Percentiles rank a stretch among this genome's conserved stretches.
Evolutionary conservation across 2,888 invertebrate species (phyloP).

Genomic region (Macrosoma leucophasiata): DNA sequence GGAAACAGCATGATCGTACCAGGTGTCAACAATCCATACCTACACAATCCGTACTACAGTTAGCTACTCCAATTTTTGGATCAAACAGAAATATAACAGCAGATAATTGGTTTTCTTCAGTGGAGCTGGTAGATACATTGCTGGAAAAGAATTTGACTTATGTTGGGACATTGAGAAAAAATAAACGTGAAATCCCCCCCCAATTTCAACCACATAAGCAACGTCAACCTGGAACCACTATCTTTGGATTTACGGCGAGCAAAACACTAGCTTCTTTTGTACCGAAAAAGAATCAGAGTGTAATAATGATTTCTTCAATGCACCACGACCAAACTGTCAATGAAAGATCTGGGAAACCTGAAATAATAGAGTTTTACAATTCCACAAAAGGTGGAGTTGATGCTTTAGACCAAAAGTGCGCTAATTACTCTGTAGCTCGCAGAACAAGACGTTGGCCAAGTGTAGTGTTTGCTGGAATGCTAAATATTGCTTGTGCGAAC

Average conservation of each 20-base stretch:
- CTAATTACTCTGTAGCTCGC: neutral
- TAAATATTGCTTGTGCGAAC: conserved; percentile 4
- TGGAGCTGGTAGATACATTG: conserved; percentile 10
- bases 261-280: conserved; percentile 12
- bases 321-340: neutral
- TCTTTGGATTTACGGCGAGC: conserved; percentile 1
- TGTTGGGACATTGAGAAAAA: conserved; percentile 3
- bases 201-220: neutral
- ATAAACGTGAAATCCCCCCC: neutral
- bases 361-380: neutral
- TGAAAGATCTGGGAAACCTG: neutral
- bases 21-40: conserved; percentile 2
- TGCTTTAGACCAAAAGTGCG: neutral
- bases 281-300: conserved; percentile 6
- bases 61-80: conserved; percentile 7
- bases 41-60: conserved; percentile 6
- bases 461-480: neutral
- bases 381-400: neutral
- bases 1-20: conserved; percentile 2
- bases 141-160: conserved; percentile 7
- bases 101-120: conserved; percentile 15
- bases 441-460: neutral
- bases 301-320: conserved; percentile 1
- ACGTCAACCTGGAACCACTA: neutral
- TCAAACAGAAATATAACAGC: conserved; percentile 12